Evolutionary conservation across 2,888 invertebrate species (phyloP).

Genomic region (Doris montereyensis): DNA sequence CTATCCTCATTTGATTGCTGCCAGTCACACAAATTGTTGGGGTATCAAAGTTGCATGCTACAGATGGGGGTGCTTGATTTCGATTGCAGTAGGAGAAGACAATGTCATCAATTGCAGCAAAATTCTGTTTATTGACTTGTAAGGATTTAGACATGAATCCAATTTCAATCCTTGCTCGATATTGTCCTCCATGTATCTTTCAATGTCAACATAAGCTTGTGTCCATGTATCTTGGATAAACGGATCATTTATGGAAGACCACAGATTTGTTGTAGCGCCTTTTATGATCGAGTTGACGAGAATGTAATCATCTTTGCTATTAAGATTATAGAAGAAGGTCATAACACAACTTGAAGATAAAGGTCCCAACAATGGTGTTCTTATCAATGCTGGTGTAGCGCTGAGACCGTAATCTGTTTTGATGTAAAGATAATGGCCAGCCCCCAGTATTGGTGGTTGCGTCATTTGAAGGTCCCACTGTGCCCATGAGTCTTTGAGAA

Average conservation of each 20-base stretch:
- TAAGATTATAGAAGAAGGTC: conserved; percentile 69
- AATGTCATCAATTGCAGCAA: conserved; percentile 67
- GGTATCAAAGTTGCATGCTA: conserved; percentile 62
- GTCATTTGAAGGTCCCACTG: conserved; percentile 53
- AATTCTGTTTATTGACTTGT: no score
- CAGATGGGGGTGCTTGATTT: conserved; percentile 50
- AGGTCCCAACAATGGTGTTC: conserved; percentile 49
- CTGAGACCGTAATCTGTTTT: conserved; percentile 54
- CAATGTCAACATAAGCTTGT: conserved; percentile 30
- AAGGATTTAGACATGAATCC: no score
- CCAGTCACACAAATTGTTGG: conserved; percentile 63
- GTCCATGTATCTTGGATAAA: background rate
- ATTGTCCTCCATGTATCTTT: background rate
- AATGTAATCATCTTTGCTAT: conserved; percentile 57
- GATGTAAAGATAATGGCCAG: conserved; percentile 62
- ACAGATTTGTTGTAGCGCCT: conserved; percentile 27
- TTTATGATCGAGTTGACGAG: conserved; percentile 4
- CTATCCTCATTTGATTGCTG: conserved; percentile 55
- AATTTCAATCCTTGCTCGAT: no score
- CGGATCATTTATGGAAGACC: conserved; percentile 2
- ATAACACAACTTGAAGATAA: conserved; percentile 55
- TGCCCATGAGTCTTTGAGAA: conserved; percentile 44
- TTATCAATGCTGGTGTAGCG: conserved; percentile 55
- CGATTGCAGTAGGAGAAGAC: conserved; percentile 59
- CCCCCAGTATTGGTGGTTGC: conserved; percentile 57